phyloP scores from a whole-genome alignment of 1,140 invertebrate species.

The Steinernema feltiae region DNA sequence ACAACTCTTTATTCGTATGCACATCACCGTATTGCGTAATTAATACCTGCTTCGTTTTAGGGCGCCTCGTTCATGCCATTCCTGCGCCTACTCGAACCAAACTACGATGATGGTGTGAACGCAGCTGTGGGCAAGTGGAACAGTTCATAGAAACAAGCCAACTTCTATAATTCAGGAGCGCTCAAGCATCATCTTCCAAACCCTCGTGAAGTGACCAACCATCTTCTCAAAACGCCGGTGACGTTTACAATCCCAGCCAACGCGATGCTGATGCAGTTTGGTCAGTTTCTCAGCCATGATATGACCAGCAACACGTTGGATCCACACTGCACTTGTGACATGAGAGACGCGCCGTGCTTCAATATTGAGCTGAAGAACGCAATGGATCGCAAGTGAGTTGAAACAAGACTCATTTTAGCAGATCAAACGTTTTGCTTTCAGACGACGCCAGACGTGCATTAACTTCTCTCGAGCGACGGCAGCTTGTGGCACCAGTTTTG shows the following conservation, averaged over 20 bases:
- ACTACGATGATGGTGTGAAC: constrained; percentile 93
- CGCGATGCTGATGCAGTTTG: constrained; percentile 34
- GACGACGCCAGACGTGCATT: constrained; percentile 27
- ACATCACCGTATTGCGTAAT: too few species aligned
- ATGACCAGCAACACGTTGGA: constrained; percentile 30
- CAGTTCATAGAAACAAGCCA: background rate
- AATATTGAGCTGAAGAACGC: too few species aligned
- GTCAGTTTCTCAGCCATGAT: constrained; percentile 39
- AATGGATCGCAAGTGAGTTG: too few species aligned
- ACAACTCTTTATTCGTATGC: constrained; percentile 62
- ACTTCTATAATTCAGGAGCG: background rate
- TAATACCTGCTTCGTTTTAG: too few species aligned
- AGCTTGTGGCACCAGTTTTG: constrained; percentile 32
- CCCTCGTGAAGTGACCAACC: constrained; percentile 33
- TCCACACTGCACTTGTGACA: constrained; percentile 24
- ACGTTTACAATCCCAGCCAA: constrained; percentile 22
- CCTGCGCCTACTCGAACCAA: constrained; percentile 71
- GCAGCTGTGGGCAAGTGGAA: constrained; percentile 64
- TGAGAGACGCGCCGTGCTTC: constrained; percentile 19
- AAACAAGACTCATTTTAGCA: too few species aligned
- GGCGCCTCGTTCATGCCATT: constrained; percentile 83
- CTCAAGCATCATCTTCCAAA: constrained; percentile 23
- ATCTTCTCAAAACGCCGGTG: constrained; percentile 25
- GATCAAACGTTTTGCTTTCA: constrained; percentile 17
- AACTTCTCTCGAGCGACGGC: constrained; percentile 31